Evolutionary conservation across 2,113 vertebrate genomes (phyloP).

Genomic region (human): DNA sequence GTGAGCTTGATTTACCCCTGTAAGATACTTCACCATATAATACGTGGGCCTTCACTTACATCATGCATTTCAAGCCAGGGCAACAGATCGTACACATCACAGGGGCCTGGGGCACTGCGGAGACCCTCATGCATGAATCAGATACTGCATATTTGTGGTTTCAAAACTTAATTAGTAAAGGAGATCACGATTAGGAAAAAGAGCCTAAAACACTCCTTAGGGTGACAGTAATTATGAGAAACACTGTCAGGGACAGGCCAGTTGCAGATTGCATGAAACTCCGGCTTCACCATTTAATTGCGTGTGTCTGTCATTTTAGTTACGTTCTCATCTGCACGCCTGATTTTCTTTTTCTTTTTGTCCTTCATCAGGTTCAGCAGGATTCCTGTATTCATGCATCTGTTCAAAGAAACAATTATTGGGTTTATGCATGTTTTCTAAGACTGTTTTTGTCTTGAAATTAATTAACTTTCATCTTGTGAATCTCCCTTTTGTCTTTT

Average conservation of each 20-base stretch:
- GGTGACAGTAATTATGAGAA: background rate
- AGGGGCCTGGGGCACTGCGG: background rate
- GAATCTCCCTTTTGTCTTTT: background rate
- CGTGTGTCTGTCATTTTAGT: background rate
- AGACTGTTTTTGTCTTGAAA: background rate
- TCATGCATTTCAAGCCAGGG: background rate
- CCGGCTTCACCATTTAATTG: rapidly evolving
- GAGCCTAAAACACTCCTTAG: too few relatives aligned
- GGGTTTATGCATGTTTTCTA: too few relatives aligned
- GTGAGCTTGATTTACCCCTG: rapidly evolving
- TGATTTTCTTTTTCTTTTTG: background rate
- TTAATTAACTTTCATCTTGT: background rate
- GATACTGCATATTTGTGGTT: rapidly evolving
- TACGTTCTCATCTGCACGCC: background rate
- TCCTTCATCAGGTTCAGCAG: background rate
- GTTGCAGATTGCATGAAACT: rapidly evolving
- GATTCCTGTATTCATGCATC: rapidly evolving
- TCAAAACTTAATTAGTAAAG: too few relatives aligned
- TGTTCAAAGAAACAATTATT: background rate
- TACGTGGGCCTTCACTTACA: rapidly evolving
- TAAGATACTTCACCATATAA: rapidly evolving
- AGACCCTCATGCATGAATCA: rapidly evolving
- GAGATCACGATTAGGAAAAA: rapidly evolving
- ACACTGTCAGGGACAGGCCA: background rate
- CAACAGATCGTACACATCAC: background rate